Evolutionary conservation across 1,140 invertebrate species (phyloP).

Genomic region (Neuroterus valhalla): DNA sequence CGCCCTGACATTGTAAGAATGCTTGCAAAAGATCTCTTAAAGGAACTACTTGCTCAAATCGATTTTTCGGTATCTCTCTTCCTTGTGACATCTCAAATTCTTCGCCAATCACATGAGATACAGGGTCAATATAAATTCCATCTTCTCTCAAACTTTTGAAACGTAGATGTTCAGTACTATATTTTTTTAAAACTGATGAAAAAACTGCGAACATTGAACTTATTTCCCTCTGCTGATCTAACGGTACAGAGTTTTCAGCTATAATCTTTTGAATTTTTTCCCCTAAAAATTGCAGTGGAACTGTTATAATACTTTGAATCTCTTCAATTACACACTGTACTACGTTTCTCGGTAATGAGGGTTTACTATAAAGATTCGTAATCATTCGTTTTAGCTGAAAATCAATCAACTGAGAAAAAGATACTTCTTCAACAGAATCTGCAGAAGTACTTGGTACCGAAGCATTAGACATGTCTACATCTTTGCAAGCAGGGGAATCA

Average conservation of each 20-base stretch:
- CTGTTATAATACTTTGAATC: neutral
- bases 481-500: no score
- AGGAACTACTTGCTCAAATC: neutral
- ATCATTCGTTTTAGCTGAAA: no score
- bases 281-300: no score
- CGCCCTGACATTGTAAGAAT: neutral
- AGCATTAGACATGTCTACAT: no score
- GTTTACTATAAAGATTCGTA: neutral
- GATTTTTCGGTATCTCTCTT: neutral
- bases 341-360: neutral
- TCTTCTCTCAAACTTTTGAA: neutral
- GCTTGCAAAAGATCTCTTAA: neutral
- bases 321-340: constrained; percentile 1
- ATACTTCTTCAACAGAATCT: no score
- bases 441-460: no score
- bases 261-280: no score
- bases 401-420: no score
- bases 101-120: neutral
- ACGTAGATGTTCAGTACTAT: neutral
- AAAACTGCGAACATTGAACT: no score
- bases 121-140: constrained; percentile 5
- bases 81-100: neutral
- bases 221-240: no score
- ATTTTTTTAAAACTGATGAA: no score
- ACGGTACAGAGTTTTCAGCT: no score